A percentile compares a stretch with the other conserved stretches of the same genome.
Evolutionary conservation across 92 coral and sea anemone genomes (phyloP).

Genomic region (Ricordea florida): DNA sequence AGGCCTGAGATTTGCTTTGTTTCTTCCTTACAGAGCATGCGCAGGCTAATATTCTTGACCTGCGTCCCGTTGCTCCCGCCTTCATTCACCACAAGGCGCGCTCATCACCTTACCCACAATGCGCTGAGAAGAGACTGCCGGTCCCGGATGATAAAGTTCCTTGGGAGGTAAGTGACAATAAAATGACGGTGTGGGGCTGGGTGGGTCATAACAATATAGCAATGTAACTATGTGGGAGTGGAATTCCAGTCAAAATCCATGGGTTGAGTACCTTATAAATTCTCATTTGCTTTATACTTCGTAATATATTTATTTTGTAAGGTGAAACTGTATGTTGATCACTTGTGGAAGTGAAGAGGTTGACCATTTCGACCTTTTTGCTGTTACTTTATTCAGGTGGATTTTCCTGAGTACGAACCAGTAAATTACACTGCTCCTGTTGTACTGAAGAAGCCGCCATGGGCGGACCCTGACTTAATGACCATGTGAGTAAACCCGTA

Average conservation of each 20-base stretch:
- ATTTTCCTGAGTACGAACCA: conserved; percentile 83
- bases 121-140: conserved; percentile 66
- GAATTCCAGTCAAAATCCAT: too few relatives aligned
- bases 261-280: too few relatives aligned
- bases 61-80: conserved; percentile 46
- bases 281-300: too few relatives aligned
- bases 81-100: conserved; percentile 95
- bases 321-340: too few relatives aligned
- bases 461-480: conserved; percentile 95
- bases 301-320: too few relatives aligned
- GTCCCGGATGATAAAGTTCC: conserved; percentile 87
- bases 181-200: not conserved
- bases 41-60: conserved; percentile 25
- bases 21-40: too few relatives aligned
- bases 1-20: too few relatives aligned
- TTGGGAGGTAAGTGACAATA: conserved; percentile 74
- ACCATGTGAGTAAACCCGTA: conserved; percentile 85
- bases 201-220: not conserved
- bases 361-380: not conserved
- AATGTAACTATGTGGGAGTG: too few relatives aligned
- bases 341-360: too few relatives aligned
- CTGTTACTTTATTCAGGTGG: conserved; percentile 52
- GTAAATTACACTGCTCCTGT: conserved; percentile 78
- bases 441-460: conserved; percentile 84
- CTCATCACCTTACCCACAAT: conserved; percentile 87